Evolutionary conservation across 2,113 vertebrate genomes (phyloP).

Genomic region (Mustelus asterias): DNA sequence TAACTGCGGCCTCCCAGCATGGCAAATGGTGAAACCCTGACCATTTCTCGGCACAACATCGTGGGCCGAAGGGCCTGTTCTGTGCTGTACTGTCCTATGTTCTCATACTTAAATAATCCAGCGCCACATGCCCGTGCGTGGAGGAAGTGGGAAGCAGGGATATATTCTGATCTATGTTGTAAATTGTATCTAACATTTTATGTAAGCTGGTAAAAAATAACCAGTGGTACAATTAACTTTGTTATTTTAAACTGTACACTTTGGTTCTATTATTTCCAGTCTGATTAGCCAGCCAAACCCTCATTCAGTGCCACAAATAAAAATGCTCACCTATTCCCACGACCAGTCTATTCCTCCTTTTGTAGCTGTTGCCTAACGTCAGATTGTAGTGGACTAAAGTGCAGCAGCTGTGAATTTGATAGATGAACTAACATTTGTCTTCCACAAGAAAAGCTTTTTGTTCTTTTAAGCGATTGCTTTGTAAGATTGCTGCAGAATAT

Average conservation of each 20-base stretch:
- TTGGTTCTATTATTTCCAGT: background rate
- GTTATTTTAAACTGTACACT: background rate
- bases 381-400: background rate
- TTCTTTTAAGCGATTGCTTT: background rate
- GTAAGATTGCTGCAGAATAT: background rate
- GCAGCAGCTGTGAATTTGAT: conserved; percentile 9
- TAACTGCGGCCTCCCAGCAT: no score
- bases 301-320: background rate
- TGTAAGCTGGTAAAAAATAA: background rate
- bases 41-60: no score
- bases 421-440: background rate
- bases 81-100: no score
- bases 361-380: background rate
- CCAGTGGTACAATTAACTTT: background rate
- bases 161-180: background rate
- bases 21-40: no score
- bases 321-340: background rate
- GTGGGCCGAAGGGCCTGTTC: no score
- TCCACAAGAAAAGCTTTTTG: background rate
- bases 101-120: no score
- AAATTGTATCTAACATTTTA: background rate
- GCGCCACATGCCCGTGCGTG: background rate
- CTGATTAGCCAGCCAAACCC: background rate
- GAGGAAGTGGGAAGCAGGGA: background rate
- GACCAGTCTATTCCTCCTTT: background rate